Base-by-base conservation (phyloP, 2,113 vertebrate species). In the Theristicus caerulescens region DNA sequence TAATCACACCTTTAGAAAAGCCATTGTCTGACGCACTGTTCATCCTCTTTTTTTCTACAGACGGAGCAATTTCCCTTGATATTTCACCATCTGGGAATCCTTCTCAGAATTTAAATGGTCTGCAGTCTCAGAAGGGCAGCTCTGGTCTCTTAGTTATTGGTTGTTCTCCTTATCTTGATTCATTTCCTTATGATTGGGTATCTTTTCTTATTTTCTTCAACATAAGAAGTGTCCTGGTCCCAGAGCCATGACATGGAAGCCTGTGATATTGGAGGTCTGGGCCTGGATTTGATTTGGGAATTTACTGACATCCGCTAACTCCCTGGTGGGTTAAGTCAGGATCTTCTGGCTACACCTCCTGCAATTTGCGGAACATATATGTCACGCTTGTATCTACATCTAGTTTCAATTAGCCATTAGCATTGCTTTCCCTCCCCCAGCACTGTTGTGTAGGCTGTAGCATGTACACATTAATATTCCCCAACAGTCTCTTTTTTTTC, bases 281-380 rank as follows among this genome's bases (percentile, higher is more conserved):
- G 21, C 22, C 16, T 51, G 77, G 36, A 3, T 32, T 38, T 86
- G 32, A 10, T 9, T 40, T 62, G 46, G 70, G 52, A 82, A 3
- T 26, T 59, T 36, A 2, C 19, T 69, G 58, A 6, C 2, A 3
- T 3, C 5, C 19, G 15, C 29, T 5, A 3, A 7, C 2, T 70
- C 46, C 21, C n/a, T 19, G 54, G 7, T 20, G 29, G 5, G 26
- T 24, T 22, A 25, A 16, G 1, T 5, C 34, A 24, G 57, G 71
- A 4, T 49, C 32, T 25, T 13, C n/a, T 51, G 66, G n/a, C 49
- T 57, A 11, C 17, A 26, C 7, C 44, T 38, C 57, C 59, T 61
- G 59, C 58, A 7, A 5, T 34, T 21, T 32, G 72, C 67, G 67
- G 52, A 21, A 6, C 8, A 7, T 8, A 1, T 2, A 8, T 12